Conservation (phyloP, 1,140 invertebrate species). For the Cryptotermes secundus region DNA sequence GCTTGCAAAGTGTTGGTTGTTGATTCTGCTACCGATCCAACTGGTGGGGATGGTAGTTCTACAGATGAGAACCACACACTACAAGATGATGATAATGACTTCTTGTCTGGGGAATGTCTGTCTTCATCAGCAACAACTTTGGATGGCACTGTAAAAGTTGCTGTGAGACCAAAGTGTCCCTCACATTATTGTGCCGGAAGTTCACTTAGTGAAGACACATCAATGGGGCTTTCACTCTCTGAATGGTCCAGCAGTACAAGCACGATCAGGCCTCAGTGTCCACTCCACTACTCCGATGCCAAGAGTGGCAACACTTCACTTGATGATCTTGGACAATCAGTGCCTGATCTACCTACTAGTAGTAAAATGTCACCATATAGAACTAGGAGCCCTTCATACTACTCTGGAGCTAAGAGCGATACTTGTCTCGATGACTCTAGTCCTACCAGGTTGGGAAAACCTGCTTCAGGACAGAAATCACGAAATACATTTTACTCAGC, state of each 20-base stretch:
- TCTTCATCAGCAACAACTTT: slow-evolving; percentile 50
- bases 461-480: slow-evolving; percentile 22
- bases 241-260: slow-evolving; percentile 32
- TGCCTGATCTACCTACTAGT: slow-evolving; percentile 23
- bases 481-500: slow-evolving; percentile 15
- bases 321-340: slow-evolving; percentile 43
- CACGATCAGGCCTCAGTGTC: slow-evolving; percentile 28
- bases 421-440: slow-evolving; percentile 42
- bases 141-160: slow-evolving; percentile 75
- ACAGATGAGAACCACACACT: slow-evolving; percentile 50
- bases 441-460: slow-evolving; percentile 24
- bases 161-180: slow-evolving; percentile 54
- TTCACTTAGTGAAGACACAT: slow-evolving; percentile 35
- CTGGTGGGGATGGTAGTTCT: slow-evolving; percentile 35
- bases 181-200: slow-evolving; percentile 29
- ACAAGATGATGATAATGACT: slow-evolving; percentile 46
- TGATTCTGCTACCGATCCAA: slow-evolving; percentile 40
- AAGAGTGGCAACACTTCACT: slow-evolving; percentile 72
- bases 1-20: slow-evolving; percentile 65
- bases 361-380: slow-evolving; percentile 10
- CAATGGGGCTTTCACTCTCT: slow-evolving; percentile 30
- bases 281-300: slow-evolving; percentile 22
- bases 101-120: slow-evolving; percentile 26
- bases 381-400: slow-evolving; percentile 24
- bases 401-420: slow-evolving; percentile 60